Conservation (phyloP, 2,113 vertebrate genomes). For the Cynocephalus volans region DNA sequence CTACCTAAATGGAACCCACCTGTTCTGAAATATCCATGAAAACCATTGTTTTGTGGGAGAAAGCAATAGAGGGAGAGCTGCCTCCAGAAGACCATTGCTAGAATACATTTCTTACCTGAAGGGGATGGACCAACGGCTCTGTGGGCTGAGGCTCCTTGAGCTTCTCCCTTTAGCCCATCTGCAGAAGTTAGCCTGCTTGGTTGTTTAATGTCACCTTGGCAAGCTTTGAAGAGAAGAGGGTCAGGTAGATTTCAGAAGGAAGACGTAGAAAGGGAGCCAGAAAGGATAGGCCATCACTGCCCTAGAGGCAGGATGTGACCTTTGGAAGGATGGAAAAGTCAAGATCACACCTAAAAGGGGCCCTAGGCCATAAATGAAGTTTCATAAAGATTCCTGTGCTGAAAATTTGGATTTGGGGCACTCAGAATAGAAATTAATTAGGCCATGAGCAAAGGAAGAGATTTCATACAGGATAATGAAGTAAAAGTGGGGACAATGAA, state of each 20-base stretch:
- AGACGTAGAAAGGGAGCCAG: background rate
- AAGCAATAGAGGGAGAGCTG: background rate
- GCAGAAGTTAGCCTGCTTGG: background rate
- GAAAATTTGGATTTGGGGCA: background rate
- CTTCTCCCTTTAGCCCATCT: background rate
- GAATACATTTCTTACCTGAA: background rate
- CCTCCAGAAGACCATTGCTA: background rate
- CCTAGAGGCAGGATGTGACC: background rate
- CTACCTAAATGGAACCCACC: background rate
- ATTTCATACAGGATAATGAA: background rate
- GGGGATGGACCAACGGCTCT: background rate
- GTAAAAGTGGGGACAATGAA: background rate
- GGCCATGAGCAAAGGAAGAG: background rate
- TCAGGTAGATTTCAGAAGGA: background rate
- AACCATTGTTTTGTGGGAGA: background rate
- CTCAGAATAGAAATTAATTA: background rate
- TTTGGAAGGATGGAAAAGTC: background rate
- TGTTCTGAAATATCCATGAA: background rate
- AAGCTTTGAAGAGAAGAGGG: background rate
- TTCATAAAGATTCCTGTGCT: background rate
- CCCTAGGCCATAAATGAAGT: too few species aligned
- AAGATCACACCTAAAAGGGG: background rate
- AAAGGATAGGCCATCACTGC: background rate
- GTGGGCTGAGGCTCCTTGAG: background rate
- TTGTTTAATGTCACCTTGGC: background rate